Base-by-base conservation (phyloP, 37 sponge, comb jelly and placozoan species). In the Crambe crambe region DNA sequence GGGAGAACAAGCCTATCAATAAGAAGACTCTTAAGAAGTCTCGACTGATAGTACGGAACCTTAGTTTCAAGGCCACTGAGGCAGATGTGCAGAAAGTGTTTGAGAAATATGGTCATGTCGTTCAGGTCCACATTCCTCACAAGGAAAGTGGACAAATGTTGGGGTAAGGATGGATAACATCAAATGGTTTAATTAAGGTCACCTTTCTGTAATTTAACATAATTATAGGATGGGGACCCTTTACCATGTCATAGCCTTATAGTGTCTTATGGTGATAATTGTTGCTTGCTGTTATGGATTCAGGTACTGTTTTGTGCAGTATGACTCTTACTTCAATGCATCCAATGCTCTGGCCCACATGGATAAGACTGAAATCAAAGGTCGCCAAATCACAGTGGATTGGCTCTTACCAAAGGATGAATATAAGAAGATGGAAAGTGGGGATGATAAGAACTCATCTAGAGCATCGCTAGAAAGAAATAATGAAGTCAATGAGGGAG, bases 251-350 rank as follows among this genome's bases (percentile, higher is more conserved):
- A n/a, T n/a, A n/a, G 15, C n/a, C n/a, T n/a, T n/a, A n/a, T n/a
- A n/a, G n/a, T n/a, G n/a, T n/a, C n/a, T n/a, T n/a, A n/a, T n/a
- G n/a, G n/a, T n/a, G n/a, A n/a, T n/a, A n/a, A n/a, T n/a, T n/a
- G n/a, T n/a, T n/a, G n/a, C n/a, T n/a, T n/a, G n/a, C n/a, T n/a
- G 22, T 54, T 15, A 12, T 75, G 23, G 25, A 34, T 70, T 37
- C 72, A 72, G 95, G 1, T 95, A 76, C 37, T 89, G 60, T 2
- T 95, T 95, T 82, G 87, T 95, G 26, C 94, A 92, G 83, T 92
- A 85, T 54, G 38, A 58, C 15, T 90, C 95, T 12, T 88, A 86
- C 31, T 81, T 92, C 58, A 68, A 77, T 72, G 93, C 93, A 12
- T 42, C 34, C 4, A 77, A 61, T 37, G 95, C 95, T 1, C 23